Evolutionary conservation across 2,888 invertebrate genomes (phyloP).

Genomic region (Corbicula japonica): DNA sequence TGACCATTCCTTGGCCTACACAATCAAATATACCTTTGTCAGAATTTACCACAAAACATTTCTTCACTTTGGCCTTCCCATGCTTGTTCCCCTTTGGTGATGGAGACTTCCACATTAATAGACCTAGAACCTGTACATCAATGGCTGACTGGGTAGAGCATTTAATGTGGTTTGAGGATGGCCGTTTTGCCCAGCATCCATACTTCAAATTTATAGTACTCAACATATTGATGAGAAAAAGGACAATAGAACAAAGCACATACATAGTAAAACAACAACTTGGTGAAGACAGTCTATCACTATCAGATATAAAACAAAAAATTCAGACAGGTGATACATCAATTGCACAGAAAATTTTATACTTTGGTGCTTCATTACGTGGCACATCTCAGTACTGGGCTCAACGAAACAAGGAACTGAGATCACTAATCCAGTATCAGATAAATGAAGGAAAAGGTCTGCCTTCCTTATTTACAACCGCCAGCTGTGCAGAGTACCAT

Average conservation of each 20-base stretch:
- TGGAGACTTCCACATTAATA: slow-evolving; percentile 65
- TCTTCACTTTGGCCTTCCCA: slow-evolving; percentile 65
- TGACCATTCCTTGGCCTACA: slow-evolving; percentile 66
- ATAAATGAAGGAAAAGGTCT: slow-evolving; percentile 60
- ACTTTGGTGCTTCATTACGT: slow-evolving; percentile 52
- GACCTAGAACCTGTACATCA: slow-evolving; percentile 50
- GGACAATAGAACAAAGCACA: slow-evolving; percentile 56
- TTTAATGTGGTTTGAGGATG: slow-evolving; percentile 60
- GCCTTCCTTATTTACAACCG: slow-evolving; percentile 69
- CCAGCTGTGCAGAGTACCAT: slow-evolving; percentile 70
- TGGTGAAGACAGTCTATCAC: slow-evolving; percentile 59
- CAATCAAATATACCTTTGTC: slow-evolving; percentile 56
- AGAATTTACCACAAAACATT: slow-evolving; percentile 65
- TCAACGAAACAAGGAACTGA: slow-evolving; percentile 50
- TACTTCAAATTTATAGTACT: slow-evolving; percentile 67
- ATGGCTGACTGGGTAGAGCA: slow-evolving; percentile 65
- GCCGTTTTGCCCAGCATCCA: slow-evolving; percentile 51
- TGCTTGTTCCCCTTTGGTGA: slow-evolving; percentile 62
- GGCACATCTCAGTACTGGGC: slow-evolving; percentile 65
- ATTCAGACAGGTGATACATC: slow-evolving; percentile 54
- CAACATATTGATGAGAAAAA: slow-evolving; percentile 67
- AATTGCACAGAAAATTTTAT: slow-evolving; percentile 52
- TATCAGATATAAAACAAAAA: slow-evolving; percentile 53
- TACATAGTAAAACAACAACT: slow-evolving; percentile 66
- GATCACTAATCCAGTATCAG: slow-evolving; percentile 47